Conservation (phyloP, 2,113 vertebrate species). For the Xiphorhynchus elegans region DNA sequence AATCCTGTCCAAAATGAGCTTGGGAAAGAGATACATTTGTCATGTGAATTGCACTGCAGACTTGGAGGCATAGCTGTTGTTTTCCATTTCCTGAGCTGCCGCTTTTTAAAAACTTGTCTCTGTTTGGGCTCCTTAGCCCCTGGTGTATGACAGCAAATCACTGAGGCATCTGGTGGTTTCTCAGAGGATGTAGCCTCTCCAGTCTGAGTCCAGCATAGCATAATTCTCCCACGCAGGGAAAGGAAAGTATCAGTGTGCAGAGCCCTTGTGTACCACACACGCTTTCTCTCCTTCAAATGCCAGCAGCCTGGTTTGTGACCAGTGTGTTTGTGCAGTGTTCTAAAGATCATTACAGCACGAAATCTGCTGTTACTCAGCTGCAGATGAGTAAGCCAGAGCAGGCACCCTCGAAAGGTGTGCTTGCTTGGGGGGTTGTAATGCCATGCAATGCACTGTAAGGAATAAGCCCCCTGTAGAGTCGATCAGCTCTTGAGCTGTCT, state of each 20-base stretch:
- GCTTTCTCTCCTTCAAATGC: background rate
- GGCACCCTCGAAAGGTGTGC: background rate
- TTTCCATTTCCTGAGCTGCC: background rate
- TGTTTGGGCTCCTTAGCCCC: background rate
- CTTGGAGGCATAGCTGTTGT: background rate
- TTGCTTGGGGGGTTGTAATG: background rate
- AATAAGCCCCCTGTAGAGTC: background rate
- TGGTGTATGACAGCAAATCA: background rate
- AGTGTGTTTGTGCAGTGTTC: background rate
- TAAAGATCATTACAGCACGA: background rate
- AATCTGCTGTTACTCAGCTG: background rate
- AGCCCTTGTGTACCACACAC: background rate
- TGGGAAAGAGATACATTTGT: background rate
- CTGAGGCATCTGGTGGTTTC: slow-evolving; percentile 2
- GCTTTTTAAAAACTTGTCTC: background rate
- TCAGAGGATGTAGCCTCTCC: background rate
- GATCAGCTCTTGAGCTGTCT: background rate
- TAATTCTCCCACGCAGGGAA: background rate
- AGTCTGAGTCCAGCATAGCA: background rate
- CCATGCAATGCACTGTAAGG: background rate
- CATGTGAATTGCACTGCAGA: background rate
- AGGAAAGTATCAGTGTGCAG: background rate
- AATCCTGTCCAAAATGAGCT: background rate
- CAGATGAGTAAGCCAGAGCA: slow-evolving; percentile 14
- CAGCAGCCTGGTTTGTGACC: background rate